Conservation (phyloP, 1,140 invertebrate genomes). For the Drosophila varians region DNA sequence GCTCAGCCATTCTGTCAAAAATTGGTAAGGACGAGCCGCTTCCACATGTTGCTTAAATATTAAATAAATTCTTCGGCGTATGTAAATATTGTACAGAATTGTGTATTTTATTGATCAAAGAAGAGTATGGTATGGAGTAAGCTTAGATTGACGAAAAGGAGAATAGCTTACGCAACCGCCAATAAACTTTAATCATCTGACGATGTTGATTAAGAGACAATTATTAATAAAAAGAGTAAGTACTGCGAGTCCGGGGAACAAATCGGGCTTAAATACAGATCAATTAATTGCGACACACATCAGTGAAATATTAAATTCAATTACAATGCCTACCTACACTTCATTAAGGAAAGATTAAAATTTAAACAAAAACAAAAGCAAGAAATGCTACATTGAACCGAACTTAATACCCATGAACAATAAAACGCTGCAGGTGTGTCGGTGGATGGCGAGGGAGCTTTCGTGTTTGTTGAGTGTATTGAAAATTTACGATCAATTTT, state of each 20-base stretch:
- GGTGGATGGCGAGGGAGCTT: conserved; percentile 8
- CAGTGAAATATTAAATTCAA: conserved; percentile 32
- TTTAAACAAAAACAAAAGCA: conserved; percentile 6
- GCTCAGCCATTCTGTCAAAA: conserved; percentile 15
- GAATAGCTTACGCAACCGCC: not conserved
- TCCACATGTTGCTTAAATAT: conserved; percentile 38
- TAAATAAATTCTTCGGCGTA: not conserved
- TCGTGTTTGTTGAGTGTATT: conserved; percentile 26
- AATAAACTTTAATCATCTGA: not conserved
- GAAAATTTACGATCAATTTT: conserved; percentile 64
- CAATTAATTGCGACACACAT: conserved; percentile 18
- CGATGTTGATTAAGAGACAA: not conserved
- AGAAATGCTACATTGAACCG: conserved; percentile 6
- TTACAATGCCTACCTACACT: conserved; percentile 29
- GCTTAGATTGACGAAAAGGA: not conserved
- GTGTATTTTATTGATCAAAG: too few species aligned
- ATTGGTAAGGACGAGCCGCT: conserved; percentile 35
- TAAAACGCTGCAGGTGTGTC: conserved; percentile 1
- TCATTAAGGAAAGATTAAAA: conserved; percentile 35
- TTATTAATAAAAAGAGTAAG: not conserved
- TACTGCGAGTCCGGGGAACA: not conserved
- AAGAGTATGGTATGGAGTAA: too few species aligned
- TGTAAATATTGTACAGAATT: not conserved
- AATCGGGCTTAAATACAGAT: not conserved
- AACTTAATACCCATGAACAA: conserved; percentile 37